Evolutionary conservation across 2,888 invertebrate species (phyloP).

Genomic region (Augiades crinisus): DNA sequence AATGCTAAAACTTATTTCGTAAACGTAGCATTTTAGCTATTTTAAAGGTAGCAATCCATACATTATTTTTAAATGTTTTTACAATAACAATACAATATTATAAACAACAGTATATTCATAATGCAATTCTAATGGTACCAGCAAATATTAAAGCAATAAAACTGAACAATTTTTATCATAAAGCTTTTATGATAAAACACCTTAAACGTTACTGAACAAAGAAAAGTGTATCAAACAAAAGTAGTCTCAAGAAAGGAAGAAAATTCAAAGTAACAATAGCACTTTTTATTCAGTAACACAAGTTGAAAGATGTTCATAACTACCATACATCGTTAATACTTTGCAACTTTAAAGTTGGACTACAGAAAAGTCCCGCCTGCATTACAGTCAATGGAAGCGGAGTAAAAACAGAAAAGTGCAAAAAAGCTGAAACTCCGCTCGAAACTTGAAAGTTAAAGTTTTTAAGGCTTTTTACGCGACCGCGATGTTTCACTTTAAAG

Average conservation of each 20-base stretch:
- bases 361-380: conserved; percentile 48
- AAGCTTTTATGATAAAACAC: too few species aligned
- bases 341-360: conserved; percentile 45
- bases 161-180: too few species aligned
- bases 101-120: too few species aligned
- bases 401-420: conserved; percentile 47
- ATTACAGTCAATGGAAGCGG: conserved; percentile 55
- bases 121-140: too few species aligned
- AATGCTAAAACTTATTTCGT: too few species aligned
- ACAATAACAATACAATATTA: too few species aligned
- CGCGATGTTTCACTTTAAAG: conserved; percentile 29
- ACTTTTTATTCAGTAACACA: conserved; percentile 15
- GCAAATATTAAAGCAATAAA: too few species aligned
- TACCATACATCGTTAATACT: conserved; percentile 45
- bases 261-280: conserved; percentile 28
- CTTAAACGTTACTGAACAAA: too few species aligned
- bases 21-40: too few species aligned
- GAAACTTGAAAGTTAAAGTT: conserved; percentile 57
- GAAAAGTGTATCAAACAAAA: neutral
- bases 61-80: too few species aligned
- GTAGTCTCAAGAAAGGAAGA: conserved; percentile 25
- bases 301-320: conserved; percentile 25
- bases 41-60: too few species aligned
- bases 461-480: conserved; percentile 45
- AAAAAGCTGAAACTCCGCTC: conserved; percentile 43